Evolutionary conservation across 2,797 vertebrate genomes (phyloP).

Genomic region (Myotis vivesi): DNA sequence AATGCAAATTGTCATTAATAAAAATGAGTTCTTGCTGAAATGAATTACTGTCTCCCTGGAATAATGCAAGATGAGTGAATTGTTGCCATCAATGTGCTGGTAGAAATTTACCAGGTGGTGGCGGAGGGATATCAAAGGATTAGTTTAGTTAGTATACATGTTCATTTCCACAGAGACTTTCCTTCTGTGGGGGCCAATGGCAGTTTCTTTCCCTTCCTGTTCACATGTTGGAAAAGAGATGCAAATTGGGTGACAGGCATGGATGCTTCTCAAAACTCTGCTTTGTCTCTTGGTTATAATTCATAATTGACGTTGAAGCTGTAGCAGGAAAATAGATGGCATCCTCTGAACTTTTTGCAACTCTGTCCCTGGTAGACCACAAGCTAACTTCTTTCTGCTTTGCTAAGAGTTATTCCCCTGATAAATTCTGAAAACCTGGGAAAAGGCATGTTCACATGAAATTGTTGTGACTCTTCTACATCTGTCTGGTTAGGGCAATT

Average conservation of each 20-base stretch:
- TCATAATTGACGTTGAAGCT: not conserved
- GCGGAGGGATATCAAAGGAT: not conserved
- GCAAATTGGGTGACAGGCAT: not conserved
- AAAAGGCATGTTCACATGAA: not conserved
- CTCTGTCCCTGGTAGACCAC: not conserved
- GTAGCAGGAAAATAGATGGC: not conserved
- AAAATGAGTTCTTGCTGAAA: not conserved
- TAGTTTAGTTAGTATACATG: not conserved
- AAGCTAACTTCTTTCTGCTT: not conserved
- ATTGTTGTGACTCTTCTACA: not conserved
- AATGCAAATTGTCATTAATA: not conserved
- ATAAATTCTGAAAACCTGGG: slow-evolving; percentile 10
- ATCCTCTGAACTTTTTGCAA: not conserved
- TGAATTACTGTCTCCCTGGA: not conserved
- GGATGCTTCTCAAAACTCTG: not conserved
- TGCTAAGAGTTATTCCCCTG: not conserved
- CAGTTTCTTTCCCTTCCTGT: not conserved
- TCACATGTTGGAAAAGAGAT: not conserved
- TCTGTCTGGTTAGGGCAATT: not conserved
- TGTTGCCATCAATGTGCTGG: too few species aligned
- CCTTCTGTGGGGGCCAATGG: accelerated
- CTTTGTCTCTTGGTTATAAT: not conserved
- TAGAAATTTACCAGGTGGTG: not conserved
- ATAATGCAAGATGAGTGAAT: not conserved
- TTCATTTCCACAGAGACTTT: not conserved